Percentiles rank a stretch among this genome's conserved stretches.
phyloP scores from a whole-genome alignment of 2,888 invertebrate genomes.

The Caenorhabditis panamensis region DNA sequence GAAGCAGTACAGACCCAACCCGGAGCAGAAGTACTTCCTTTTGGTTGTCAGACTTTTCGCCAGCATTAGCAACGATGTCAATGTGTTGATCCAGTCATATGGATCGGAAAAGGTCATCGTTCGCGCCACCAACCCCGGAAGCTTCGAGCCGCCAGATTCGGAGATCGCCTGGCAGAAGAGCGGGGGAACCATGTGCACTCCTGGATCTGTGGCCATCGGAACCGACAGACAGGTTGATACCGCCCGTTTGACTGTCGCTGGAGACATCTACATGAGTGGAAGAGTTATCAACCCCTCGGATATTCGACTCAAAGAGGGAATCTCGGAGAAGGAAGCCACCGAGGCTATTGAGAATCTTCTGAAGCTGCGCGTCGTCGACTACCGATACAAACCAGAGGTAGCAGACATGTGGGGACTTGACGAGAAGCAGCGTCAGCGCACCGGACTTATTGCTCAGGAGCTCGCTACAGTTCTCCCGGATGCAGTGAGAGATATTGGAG shows the following conservation, averaged over 20 bases:
- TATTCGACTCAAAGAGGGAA: constrained; percentile 92
- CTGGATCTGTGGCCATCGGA: constrained; percentile 93
- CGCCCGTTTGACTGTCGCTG: constrained; percentile 91
- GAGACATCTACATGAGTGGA: constrained; percentile 93
- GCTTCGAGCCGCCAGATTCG: constrained; percentile 92
- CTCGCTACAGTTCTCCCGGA: constrained; percentile 86
- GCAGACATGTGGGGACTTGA: constrained; percentile 90
- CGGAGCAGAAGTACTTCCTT: constrained; percentile 88
- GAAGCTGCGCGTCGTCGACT: constrained; percentile 92
- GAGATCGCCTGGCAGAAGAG: constrained; percentile 95
- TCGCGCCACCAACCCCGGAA: constrained; percentile 96
- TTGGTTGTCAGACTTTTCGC: constrained; percentile 86
- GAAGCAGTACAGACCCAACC: constrained; percentile 98
- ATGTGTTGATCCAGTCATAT: constrained; percentile 85
- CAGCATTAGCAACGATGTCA: constrained; percentile 68
- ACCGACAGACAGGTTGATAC: constrained; percentile 90
- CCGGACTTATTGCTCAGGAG: constrained; percentile 87
- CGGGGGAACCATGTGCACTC: constrained; percentile 88
- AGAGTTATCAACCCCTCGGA: constrained; percentile 93
- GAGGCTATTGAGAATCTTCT: constrained; percentile 93
- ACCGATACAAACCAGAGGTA: constrained; percentile 86
- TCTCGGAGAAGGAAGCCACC: constrained; percentile 89
- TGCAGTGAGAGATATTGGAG: constrained; percentile 92
- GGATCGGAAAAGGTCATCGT: constrained; percentile 97
- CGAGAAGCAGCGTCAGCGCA: constrained; percentile 85